Evolutionary conservation across 2,797 vertebrate species (phyloP).

Genomic region (Rousettus madagascariensis): DNA sequence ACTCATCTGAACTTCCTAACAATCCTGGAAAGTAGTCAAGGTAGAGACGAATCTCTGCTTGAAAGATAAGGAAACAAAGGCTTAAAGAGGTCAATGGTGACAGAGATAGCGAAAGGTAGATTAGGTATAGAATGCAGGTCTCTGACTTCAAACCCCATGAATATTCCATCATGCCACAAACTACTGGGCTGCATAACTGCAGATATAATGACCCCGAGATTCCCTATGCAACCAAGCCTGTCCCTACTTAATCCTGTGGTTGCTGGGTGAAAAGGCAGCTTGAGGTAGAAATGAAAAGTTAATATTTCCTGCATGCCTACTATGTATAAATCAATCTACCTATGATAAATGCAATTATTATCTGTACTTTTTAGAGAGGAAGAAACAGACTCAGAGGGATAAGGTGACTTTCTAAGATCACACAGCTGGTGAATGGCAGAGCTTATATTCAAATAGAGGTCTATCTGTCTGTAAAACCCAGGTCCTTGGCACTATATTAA

Average conservation of each 20-base stretch:
- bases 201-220: background rate
- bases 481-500: background rate
- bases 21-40: background rate
- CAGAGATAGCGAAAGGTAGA: background rate
- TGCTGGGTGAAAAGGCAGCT: background rate
- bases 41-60: background rate
- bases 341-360: background rate
- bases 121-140: background rate
- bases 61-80: background rate
- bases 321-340: background rate
- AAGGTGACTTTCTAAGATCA: background rate
- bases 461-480: background rate
- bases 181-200: background rate
- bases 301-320: background rate
- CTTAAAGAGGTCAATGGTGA: background rate
- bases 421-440: background rate
- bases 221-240: background rate
- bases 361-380: background rate
- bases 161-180: background rate
- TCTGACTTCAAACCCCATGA: background rate
- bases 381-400: background rate
- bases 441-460: background rate
- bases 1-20: background rate
- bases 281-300: background rate
- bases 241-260: background rate